Evolutionary conservation across 2,888 invertebrate genomes (phyloP).

Genomic region (Andrena hattorfiana): DNA sequence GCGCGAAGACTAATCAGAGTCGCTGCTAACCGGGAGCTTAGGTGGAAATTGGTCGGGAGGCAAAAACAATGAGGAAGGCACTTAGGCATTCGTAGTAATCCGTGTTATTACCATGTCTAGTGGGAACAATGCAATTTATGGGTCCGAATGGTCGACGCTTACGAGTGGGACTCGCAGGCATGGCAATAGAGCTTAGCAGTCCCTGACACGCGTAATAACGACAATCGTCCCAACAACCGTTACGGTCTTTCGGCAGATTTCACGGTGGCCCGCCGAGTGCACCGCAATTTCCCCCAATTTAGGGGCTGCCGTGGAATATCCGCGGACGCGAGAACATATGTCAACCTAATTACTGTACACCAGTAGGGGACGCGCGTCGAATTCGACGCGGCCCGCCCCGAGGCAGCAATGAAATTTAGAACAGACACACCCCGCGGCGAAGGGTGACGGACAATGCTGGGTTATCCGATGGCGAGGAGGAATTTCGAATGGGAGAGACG

Average conservation of each 20-base stretch:
- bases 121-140: conserved; percentile 30
- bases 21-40: too few relatives aligned
- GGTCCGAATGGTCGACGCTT: background rate
- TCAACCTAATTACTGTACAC: conserved; percentile 43
- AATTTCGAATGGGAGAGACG: conserved; percentile 33
- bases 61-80: conserved; percentile 1
- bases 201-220: conserved; percentile 21
- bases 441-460: conserved; percentile 13
- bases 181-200: background rate
- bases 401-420: conserved; percentile 44
- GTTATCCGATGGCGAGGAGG: conserved; percentile 41
- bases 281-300: conserved; percentile 28
- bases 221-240: conserved; percentile 30
- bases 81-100: background rate
- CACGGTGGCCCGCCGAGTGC: conserved; percentile 20
- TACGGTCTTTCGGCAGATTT: conserved; percentile 29
- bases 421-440: background rate
- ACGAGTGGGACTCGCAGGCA: background rate
- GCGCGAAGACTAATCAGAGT: too few relatives aligned
- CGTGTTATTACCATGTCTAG: background rate
- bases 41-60: background rate
- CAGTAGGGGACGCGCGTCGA: conserved; percentile 11
- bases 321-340: conserved; percentile 52
- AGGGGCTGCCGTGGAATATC: conserved; percentile 16
- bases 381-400: conserved; percentile 27